phyloP scores from a whole-genome alignment of 2,888 invertebrate genomes.

The Aleiodes leptofemur region DNA sequence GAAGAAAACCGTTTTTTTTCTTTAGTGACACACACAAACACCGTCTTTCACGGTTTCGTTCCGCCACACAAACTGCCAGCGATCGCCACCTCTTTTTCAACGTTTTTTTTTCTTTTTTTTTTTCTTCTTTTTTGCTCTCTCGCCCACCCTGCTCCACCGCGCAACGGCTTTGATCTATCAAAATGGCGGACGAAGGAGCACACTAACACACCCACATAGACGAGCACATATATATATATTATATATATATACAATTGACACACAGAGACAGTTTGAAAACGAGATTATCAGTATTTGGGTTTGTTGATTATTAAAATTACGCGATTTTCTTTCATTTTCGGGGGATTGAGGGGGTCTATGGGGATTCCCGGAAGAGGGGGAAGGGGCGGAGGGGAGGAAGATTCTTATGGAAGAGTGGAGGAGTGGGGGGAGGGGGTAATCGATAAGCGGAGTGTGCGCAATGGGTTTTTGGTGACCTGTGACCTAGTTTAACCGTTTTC shows the following conservation, averaged over 20 bases:
- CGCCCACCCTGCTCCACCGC: constrained; percentile 41
- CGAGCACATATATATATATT: constrained; percentile 49
- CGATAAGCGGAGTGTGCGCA: constrained; percentile 74
- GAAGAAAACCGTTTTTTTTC: constrained; percentile 4
- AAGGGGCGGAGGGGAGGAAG: not conserved
- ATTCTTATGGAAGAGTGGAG: constrained; percentile 21
- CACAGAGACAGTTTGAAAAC: not conserved
- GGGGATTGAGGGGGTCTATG: not conserved
- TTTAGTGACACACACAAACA: not conserved
- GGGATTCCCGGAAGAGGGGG: not conserved
- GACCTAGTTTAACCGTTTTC: constrained; percentile 64
- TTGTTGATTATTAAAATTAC: not conserved
- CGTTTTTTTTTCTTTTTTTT: not conserved
- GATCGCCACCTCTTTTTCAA: constrained; percentile 34
- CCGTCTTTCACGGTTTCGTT: constrained; percentile 36
- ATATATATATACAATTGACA: constrained; percentile 48
- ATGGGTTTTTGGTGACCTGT: constrained; percentile 60
- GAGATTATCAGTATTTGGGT: no score
- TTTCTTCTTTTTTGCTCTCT: constrained; percentile 2
- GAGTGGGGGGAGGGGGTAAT: constrained; percentile 58
- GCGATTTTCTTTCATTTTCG: constrained; percentile 21
- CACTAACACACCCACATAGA: constrained; percentile 33
- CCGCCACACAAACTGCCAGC: constrained; percentile 29
- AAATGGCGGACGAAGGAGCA: constrained; percentile 65
- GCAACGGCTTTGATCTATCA: constrained; percentile 57